Base-by-base conservation (phyloP, 2,113 vertebrate genomes). In the Syngnathus floridae region DNA sequence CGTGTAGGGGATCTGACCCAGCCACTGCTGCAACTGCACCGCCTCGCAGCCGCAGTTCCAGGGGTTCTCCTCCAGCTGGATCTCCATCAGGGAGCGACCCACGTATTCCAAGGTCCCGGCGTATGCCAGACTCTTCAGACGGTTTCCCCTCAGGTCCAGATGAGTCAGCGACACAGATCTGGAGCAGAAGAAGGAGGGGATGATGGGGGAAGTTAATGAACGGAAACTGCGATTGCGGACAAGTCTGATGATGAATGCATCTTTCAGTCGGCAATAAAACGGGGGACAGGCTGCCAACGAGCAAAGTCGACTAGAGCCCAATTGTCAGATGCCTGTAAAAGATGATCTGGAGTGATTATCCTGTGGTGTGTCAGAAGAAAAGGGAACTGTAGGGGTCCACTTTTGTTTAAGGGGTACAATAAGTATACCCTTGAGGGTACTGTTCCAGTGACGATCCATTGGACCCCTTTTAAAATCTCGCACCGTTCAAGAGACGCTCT, bases 1-100 rank as follows among this genome's bases (percentile, higher is more conserved):
- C 0, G 97, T 98, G 85, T 98, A 98, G 35, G 96, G 95, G 69
- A 99, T 97, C 73, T 93, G 93, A 66, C 95, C 94, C 81, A 99
- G 87, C 96, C 96, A 99, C 68, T 92, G 93, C 86, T 95, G 96
- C 5, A 99, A 85, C 76, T 95, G 95, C 69, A 98, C 91, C 0
- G 96, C 94, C 75, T 99, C 95, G 11, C 97, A 99, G 1, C 93
- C 95, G 59, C 97, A 99, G 86, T 95, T 98, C 97, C 97, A 99
- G 0, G 95, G 95, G 84, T 99, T 99, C 87, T 99, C 97, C 86
- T 98, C 96, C 75, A 99, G 88, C 90, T 99, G 97, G 57, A 99
- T 92, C 87, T 99, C 97, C 95, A 98, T 98, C 60, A 99, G 91
- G 74, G 92, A 96, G 73, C 94, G 92, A 41, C 95, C 96, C 54